Conservation (phyloP, 53 echinoderm and acorn worm species). For the Hippasteria phrygiana region DNA sequence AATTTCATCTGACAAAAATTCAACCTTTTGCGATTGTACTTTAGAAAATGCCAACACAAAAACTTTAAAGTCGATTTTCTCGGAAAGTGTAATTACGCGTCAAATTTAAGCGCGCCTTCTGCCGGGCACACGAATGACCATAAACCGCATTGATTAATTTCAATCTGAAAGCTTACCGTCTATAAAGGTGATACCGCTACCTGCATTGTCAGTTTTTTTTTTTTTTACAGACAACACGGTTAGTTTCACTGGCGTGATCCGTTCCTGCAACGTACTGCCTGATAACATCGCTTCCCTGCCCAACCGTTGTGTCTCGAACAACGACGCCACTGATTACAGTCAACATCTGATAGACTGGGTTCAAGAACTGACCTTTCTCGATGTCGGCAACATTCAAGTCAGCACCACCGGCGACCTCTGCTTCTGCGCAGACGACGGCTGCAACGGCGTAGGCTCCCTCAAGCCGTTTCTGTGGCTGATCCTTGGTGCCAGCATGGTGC, state of each 20-base stretch:
- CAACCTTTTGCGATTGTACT: too few species aligned
- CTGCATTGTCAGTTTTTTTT: neutral
- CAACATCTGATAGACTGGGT: neutral
- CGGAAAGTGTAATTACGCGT: too few species aligned
- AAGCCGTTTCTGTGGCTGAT: slow-evolving; percentile 6
- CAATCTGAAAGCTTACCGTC: too few species aligned
- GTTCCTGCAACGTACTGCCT: neutral
- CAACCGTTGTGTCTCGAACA: neutral
- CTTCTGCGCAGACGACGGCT: neutral
- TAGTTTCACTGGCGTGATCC: neutral
- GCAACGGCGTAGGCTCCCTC: slow-evolving; percentile 9
- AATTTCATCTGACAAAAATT: too few species aligned
- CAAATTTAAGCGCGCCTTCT: too few species aligned
- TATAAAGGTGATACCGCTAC: too few species aligned
- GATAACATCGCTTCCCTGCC: neutral
- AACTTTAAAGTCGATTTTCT: too few species aligned
- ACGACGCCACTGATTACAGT: neutral
- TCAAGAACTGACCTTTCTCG: neutral
- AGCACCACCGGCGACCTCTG: neutral
- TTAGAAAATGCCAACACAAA: too few species aligned
- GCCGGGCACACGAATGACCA: too few species aligned
- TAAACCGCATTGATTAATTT: neutral
- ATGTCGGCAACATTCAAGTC: neutral
- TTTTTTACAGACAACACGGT: neutral
- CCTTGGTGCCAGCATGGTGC: neutral